A percentile compares a stretch with the other conserved stretches of the same genome.
Evolutionary conservation across 2,797 vertebrate species (phyloP).

Genomic region (Manis pentadactyla): DNA sequence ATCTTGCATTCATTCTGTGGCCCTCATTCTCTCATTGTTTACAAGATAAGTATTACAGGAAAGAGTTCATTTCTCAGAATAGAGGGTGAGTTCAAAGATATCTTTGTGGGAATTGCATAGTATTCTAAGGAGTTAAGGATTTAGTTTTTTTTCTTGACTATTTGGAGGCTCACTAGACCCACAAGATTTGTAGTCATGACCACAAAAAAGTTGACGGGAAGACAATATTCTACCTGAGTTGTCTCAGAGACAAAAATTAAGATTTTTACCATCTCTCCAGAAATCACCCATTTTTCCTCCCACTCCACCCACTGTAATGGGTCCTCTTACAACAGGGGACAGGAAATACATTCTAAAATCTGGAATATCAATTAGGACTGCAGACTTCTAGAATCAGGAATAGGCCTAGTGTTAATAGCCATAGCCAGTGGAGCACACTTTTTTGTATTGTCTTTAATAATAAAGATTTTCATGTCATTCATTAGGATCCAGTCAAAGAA

Average conservation of each 20-base stretch:
- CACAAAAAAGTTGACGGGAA: not conserved
- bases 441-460: not conserved
- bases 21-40: not conserved
- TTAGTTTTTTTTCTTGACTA: slow-evolving; percentile 30
- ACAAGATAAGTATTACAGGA: not conserved
- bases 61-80: slow-evolving; percentile 26
- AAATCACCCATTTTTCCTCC: not conserved
- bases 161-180: not conserved
- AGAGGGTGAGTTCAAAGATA: not conserved
- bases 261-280: not conserved
- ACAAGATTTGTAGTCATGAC: not conserved
- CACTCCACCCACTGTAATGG: not conserved
- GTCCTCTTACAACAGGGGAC: not conserved
- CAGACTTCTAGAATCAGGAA: not conserved
- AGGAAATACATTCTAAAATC: slow-evolving; percentile 25
- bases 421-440: not conserved
- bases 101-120: not conserved
- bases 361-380: not conserved
- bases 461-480: slow-evolving; percentile 65
- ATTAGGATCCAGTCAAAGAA: slow-evolving; percentile 75
- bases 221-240: not conserved
- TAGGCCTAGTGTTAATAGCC: not conserved
- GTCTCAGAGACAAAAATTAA: not conserved
- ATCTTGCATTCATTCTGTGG: not conserved
- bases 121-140: not conserved